Evolutionary conservation across 1,140 invertebrate species (phyloP), one percentile per base, ranked within the genome.

Genomic region (Tachypleus tridentatus): DNA sequence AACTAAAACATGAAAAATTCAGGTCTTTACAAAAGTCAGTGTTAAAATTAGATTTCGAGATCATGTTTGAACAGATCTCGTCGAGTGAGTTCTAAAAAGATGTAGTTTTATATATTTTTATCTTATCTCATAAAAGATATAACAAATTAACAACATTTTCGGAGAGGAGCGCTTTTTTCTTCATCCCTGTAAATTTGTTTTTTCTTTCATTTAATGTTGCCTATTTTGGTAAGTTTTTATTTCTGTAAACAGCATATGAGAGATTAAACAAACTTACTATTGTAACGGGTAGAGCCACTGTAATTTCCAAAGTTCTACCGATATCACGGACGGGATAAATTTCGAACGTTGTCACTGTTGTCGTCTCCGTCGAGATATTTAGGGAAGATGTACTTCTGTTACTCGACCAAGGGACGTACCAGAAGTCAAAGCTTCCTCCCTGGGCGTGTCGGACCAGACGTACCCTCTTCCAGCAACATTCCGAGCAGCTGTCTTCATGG

Each of bases 241-340:
- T 29, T 29, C 29, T 29, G 29, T 29, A 29, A 29, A 29, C 29
- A 29, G 29, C 29, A 29, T 29, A 2, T n/a, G 61, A 64, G 11
- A 51, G 51, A 57, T 58, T 58, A 49, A 59, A 58, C 10, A 59
- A 64, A 58, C 7, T 56, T 61, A 67, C 63, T 60, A 65, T 67
- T 3, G 65, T 62, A n/a, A 63, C 58, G 8, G 63, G 61, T 4
- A 64, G 60, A 56, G 61, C 64, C 49, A 70, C 49, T 61, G 67
- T 64, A 10, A 83, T 76, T 58, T 76, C 77, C 4, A 83, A 73
- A 4, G 80, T 82, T 63, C 82, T 82, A 49, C 82, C 82, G 61
- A 82, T 78, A 67, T 83, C 82, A 49, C 81, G 70, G 60, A 80
- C 76, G 49, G 81, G 79, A 11, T 81, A 69, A 64, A 82, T 73